These are phyloP conservation scores for Mycetomoellerius zeteki DNA, from an alignment of 1,140 invertebrate genomes.

Conservation along the genomic window DNA sequence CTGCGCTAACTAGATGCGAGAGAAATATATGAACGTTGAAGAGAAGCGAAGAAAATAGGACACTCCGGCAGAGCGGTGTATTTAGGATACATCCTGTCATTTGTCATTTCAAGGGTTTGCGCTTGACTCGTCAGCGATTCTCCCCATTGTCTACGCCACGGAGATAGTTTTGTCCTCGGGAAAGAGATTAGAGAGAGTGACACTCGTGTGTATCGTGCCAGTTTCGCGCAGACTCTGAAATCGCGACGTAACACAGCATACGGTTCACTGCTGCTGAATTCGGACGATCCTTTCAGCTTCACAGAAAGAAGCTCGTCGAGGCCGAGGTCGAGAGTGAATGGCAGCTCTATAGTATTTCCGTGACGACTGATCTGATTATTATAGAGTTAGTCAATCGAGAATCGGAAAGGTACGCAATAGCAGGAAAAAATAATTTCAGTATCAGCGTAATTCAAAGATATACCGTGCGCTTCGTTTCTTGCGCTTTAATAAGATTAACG, in stretches of 20 bases:
- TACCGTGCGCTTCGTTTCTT: background rate
- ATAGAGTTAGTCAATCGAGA: background rate
- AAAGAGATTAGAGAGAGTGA: conserved; percentile 17
- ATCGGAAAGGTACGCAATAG: background rate
- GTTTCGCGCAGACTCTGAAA: background rate
- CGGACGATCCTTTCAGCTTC: background rate
- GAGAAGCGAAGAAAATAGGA: conserved; percentile 47
- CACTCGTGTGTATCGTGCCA: conserved; percentile 17
- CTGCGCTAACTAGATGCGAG: conserved; percentile 10
- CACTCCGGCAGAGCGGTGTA: conserved; percentile 56
- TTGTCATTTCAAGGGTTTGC: conserved; percentile 84
- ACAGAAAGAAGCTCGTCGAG: background rate
- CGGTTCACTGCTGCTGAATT: background rate
- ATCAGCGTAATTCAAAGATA: background rate
- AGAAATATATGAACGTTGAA: background rate
- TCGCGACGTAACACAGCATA: background rate
- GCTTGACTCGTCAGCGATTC: conserved; percentile 81
- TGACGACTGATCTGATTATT: background rate
- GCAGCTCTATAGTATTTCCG: background rate
- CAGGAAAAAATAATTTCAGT: conserved; percentile 1
- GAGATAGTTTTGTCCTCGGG: conserved; percentile 80
- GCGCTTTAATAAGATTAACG: conserved; percentile 17
- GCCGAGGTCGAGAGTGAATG: conserved; percentile 13
- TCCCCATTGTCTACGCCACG: conserved; percentile 78
- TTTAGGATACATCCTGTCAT: conserved; percentile 81